phyloP scores from a whole-genome alignment of 1,140 invertebrate species.

The Aphelinus atriplicis region DNA sequence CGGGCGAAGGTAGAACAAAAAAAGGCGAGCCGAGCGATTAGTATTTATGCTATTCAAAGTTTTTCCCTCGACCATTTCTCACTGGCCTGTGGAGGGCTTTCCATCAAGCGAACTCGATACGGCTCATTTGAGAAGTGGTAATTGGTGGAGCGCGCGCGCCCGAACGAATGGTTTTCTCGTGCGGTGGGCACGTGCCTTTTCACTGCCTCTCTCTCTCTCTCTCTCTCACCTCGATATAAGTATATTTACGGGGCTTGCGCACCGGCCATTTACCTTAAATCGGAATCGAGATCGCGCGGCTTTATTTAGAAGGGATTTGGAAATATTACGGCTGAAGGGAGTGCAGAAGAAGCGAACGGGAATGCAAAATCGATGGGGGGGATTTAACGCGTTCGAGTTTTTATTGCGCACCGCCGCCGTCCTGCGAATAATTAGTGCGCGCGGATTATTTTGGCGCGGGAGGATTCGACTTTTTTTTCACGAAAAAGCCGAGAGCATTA shows the following conservation, averaged over 20 bases:
- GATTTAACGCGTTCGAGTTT: constrained; percentile 3
- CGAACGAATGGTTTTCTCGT: constrained; percentile 20
- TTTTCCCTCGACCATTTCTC: constrained; percentile 13
- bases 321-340: constrained; percentile 9
- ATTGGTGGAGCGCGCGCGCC: constrained; percentile 3
- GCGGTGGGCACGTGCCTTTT: neutral
- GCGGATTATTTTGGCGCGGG: constrained; percentile 16
- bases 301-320: constrained; percentile 36
- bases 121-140: constrained; percentile 21
- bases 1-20: neutral
- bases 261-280: neutral
- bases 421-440: constrained; percentile 15
- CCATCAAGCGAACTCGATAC: constrained; percentile 15
- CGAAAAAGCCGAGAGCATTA: no score
- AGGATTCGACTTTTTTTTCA: no score
- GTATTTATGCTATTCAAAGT: constrained; percentile 20
- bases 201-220: neutral
- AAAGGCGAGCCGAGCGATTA: constrained; percentile 2
- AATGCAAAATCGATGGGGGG: constrained; percentile 15
- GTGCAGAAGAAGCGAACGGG: constrained; percentile 3
- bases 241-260: no score
- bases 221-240: no score
- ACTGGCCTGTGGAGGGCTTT: neutral
- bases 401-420: neutral
- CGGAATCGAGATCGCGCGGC: constrained; percentile 8